These are phyloP conservation scores for Trochalopteron elliotii DNA, from an alignment of 2,113 vertebrate species.

Conservation along the genomic window DNA sequence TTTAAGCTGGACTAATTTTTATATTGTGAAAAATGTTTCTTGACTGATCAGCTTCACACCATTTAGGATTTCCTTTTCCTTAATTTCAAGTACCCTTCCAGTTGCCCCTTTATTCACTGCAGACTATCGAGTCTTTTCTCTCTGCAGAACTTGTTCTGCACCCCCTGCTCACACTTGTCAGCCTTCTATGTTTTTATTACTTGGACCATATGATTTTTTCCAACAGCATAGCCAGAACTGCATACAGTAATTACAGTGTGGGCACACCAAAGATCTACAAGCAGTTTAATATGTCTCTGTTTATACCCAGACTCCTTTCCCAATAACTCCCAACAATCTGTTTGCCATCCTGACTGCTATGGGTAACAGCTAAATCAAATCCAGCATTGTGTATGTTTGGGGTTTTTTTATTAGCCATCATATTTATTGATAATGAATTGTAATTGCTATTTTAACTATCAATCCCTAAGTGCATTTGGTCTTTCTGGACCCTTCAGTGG, in stretches of 20 bases:
- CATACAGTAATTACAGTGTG: neutral
- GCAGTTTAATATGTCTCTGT: neutral
- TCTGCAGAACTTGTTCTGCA: neutral
- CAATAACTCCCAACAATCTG: neutral
- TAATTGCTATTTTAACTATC: neutral
- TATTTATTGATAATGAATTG: neutral
- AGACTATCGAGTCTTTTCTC: neutral
- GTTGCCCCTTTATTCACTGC: neutral
- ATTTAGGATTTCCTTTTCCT: neutral
- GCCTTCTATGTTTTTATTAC: neutral
- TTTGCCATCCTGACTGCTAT: neutral
- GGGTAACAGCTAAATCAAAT: neutral
- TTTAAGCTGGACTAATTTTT: neutral
- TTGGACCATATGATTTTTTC: slow-evolving; percentile 19
- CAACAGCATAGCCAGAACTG: neutral
- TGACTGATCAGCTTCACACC: neutral
- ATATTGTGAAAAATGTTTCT: neutral
- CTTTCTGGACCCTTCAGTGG: neutral
- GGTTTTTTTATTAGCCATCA: neutral
- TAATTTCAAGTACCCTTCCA: neutral
- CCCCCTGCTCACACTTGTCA: neutral
- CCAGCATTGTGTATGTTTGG: neutral
- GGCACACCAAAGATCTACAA: neutral
- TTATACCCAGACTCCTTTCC: neutral
- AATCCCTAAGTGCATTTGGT: neutral